Conservation (phyloP, 37 sponge, comb jelly and placozoan species). For the Crambe crambe region DNA sequence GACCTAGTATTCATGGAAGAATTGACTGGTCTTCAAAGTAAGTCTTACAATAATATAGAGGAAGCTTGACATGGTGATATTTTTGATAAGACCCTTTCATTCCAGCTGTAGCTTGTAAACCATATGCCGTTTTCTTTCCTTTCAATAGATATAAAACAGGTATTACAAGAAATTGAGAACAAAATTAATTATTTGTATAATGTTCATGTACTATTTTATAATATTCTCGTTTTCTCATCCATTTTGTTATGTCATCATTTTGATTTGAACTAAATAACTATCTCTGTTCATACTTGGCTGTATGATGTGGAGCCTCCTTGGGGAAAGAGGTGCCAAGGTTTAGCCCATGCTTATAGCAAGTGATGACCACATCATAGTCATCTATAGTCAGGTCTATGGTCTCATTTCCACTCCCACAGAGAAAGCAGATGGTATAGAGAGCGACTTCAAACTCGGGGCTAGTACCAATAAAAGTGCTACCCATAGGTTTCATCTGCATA, state of each 20-base stretch:
- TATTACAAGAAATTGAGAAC: slow-evolving; percentile 1
- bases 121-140: background rate
- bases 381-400: slow-evolving; percentile 59
- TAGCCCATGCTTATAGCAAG: slow-evolving; percentile 69
- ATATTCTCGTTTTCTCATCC: too few species aligned
- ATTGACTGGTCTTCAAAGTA: slow-evolving; percentile 76
- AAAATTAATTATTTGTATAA: background rate
- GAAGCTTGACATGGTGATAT: too few species aligned
- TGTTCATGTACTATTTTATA: background rate
- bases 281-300: background rate
- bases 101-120: too few species aligned
- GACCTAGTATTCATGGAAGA: slow-evolving; percentile 40
- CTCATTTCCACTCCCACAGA: slow-evolving; percentile 48
- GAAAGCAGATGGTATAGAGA: slow-evolving; percentile 83
- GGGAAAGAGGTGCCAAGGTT: slow-evolving; percentile 77
- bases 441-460: slow-evolving; percentile 97
- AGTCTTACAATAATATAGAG: slow-evolving; percentile 10
- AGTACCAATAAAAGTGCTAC: slow-evolving; percentile 84
- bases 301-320: slow-evolving; percentile 37
- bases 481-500: slow-evolving; percentile 75
- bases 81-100: background rate
- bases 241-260: too few species aligned
- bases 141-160: slow-evolving; percentile 4
- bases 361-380: slow-evolving; percentile 61
- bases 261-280: background rate